Evolutionary conservation across 2,888 invertebrate species (phyloP).

Genomic region (Anthophora plumipes): DNA sequence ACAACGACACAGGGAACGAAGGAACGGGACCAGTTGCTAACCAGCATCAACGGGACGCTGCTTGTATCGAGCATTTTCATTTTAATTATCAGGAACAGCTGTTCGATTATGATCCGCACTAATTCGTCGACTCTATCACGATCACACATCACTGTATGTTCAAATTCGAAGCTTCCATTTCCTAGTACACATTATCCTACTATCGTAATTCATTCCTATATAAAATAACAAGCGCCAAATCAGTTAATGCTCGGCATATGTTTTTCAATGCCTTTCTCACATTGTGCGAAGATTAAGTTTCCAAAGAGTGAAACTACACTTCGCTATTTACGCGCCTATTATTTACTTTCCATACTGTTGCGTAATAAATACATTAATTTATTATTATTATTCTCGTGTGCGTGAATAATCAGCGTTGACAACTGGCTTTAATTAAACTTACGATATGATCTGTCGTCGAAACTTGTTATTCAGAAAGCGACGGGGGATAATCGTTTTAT

Average conservation of each 20-base stretch:
- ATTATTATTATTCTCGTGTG: background rate
- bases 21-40: background rate
- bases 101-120: background rate
- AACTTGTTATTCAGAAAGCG: background rate
- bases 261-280: no score
- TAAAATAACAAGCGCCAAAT: no score
- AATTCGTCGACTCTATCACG: slow-evolving; percentile 2
- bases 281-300: no score
- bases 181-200: no score
- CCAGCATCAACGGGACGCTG: background rate
- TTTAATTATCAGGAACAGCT: slow-evolving; percentile 38
- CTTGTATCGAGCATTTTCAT: background rate
- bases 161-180: no score
- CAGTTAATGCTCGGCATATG: no score
- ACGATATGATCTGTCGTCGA: background rate
- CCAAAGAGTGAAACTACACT: no score
- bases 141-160: background rate
- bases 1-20: slow-evolving; percentile 11
- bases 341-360: no score
- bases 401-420: slow-evolving; percentile 19
- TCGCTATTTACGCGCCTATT: no score
- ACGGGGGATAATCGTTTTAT: background rate
- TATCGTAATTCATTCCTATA: no score
- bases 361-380: no score
- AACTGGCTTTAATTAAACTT: slow-evolving; percentile 33